Evolutionary conservation across 2,797 vertebrate genomes (phyloP).

Genomic region (Brotula barbata): DNA sequence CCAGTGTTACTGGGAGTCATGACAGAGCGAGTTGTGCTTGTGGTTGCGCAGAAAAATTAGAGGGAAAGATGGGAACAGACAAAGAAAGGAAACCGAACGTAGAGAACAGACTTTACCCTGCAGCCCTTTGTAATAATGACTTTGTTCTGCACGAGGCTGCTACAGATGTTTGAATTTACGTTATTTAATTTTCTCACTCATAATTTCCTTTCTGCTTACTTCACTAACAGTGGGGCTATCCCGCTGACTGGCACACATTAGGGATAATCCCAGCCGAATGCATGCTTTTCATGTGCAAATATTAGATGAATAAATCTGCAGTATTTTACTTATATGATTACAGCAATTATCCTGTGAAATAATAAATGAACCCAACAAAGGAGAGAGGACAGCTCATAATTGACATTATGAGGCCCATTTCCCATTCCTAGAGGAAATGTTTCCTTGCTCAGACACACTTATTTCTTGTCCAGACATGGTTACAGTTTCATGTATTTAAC

Average conservation of each 20-base stretch:
- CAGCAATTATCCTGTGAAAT: background rate
- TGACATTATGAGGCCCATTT: background rate
- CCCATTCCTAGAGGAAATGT: constrained; percentile 35
- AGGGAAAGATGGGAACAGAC: constrained; percentile 25
- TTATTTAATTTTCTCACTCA: background rate
- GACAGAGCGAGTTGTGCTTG: constrained; percentile 53
- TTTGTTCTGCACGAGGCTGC: constrained; percentile 3
- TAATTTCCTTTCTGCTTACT: constrained; percentile 13
- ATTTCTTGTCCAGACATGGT: constrained; percentile 13
- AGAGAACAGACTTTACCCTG: constrained; percentile 41
- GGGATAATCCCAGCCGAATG: constrained; percentile 14
- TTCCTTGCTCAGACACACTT: constrained; percentile 14
- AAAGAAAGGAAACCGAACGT: constrained; percentile 51
- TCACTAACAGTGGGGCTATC: too few relatives aligned
- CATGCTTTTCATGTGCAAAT: background rate
- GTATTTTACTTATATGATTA: background rate
- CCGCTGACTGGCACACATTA: too few relatives aligned
- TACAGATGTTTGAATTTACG: background rate
- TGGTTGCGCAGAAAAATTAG: constrained; percentile 64
- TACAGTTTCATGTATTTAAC: constrained; percentile 47
- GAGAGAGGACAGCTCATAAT: background rate
- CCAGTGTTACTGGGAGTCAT: constrained; percentile 65
- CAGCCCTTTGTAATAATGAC: constrained; percentile 22
- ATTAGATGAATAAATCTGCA: background rate
- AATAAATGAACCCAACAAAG: constrained; percentile 9